phyloP scores from a whole-genome alignment of 2,888 invertebrate genomes.

The Automeris io region DNA sequence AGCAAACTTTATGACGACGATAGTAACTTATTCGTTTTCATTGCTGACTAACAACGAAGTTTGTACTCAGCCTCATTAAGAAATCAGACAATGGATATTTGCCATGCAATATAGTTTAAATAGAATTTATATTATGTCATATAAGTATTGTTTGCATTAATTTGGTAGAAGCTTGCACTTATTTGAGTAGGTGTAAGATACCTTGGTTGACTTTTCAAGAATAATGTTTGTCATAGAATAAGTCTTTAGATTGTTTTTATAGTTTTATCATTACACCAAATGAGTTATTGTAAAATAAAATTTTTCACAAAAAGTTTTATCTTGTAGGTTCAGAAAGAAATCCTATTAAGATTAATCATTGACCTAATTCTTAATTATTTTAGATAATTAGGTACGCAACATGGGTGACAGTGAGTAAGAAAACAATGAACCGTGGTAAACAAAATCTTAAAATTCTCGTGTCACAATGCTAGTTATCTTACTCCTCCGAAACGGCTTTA shows the following conservation, averaged over 20 bases:
- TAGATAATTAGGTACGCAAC: too few species aligned
- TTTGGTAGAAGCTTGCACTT: slow-evolving; percentile 21
- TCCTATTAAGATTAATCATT: too few species aligned
- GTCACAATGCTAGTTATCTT: too few species aligned
- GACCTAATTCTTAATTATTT: too few species aligned
- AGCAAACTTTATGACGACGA: slow-evolving; percentile 47
- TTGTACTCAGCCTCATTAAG: slow-evolving; percentile 12
- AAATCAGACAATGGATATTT: slow-evolving; percentile 21
- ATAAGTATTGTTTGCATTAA: slow-evolving; percentile 21
- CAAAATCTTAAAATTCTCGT: too few species aligned
- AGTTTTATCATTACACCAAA: not conserved
- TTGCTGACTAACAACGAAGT: slow-evolving; percentile 35
- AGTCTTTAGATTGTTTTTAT: slow-evolving; percentile 1
- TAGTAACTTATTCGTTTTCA: slow-evolving; percentile 46
- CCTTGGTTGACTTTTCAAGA: not conserved
- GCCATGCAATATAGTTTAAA: slow-evolving; percentile 15
- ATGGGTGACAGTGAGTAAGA: too few species aligned
- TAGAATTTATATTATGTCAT: slow-evolving; percentile 13
- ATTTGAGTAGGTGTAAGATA: slow-evolving; percentile 40
- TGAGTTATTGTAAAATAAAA: too few species aligned
- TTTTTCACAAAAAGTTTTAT: too few species aligned
- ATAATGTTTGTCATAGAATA: not conserved
- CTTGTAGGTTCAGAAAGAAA: too few species aligned
- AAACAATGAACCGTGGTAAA: too few species aligned
- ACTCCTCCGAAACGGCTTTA: too few species aligned